A percentile compares a stretch with the other conserved stretches of the same genome.
Evolutionary conservation across 2,888 invertebrate species (phyloP).

Genomic region (Gymnoscelis rufifasciata): DNA sequence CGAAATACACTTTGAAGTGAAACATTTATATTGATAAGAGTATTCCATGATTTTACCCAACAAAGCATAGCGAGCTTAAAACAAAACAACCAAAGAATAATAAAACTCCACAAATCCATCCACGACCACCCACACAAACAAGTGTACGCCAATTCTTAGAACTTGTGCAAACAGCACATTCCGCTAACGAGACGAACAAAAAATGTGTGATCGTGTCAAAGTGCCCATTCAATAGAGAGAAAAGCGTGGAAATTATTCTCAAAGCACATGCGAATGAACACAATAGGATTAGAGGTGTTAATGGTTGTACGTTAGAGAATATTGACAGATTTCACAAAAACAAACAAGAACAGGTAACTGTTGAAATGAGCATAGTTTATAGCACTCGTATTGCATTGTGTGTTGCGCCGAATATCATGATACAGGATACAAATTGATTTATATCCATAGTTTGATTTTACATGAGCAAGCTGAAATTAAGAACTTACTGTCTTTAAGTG

Average conservation of each 20-base stretch:
- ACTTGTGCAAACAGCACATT: slow-evolving; percentile 1
- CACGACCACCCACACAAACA: slow-evolving; percentile 1
- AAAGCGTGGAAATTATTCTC: slow-evolving; percentile 18
- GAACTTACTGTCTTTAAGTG: too few species aligned
- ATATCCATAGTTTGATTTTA: too few species aligned
- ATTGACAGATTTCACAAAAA: background rate
- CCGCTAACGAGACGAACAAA: slow-evolving; percentile 15
- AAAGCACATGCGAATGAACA: slow-evolving; percentile 1
- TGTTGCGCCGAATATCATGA: too few species aligned
- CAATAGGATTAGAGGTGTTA: background rate
- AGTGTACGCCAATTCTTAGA: slow-evolving; percentile 1
- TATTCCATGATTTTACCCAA: background rate
- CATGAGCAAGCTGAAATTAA: too few species aligned
- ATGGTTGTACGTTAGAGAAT: background rate
- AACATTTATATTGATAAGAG: too few species aligned
- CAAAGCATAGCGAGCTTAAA: background rate
- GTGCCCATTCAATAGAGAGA: slow-evolving; percentile 16
- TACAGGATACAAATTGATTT: too few species aligned
- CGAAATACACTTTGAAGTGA: too few species aligned
- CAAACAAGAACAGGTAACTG: background rate
- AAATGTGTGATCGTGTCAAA: slow-evolving; percentile 15
- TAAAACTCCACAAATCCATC: too few species aligned
- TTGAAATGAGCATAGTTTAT: too few species aligned
- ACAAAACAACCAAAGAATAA: background rate
- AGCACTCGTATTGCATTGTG: too few species aligned